Base-by-base conservation (phyloP, 2,888 invertebrate species). In the Pelosia muscerda region DNA sequence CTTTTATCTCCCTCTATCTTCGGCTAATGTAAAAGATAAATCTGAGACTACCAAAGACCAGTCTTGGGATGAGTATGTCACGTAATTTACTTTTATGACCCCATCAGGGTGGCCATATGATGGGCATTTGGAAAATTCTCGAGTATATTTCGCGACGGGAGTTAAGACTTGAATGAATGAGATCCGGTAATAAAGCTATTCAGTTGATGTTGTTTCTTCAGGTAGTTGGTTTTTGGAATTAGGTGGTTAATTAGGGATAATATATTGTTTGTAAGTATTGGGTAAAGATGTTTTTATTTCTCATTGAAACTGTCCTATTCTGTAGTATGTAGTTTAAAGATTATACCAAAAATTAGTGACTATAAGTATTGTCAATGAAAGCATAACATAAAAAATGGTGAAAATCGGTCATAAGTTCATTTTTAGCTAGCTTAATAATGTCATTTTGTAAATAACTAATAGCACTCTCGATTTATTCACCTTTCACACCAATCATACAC, bases 1-100 rank as follows among this genome's bases (percentile, higher is more conserved):
- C 74, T 82, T 82, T 81, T 81, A 81, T 81, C 82, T 82, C 69
- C 58, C 66, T 76, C 72, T 73, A 74, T 82, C 81, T 78, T 78
- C 73, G 72, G 74, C 81, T 81, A 82, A 82, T 82, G 80, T 78
- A 65, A 58, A 34, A 74, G 70, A 80, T 80, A 80, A 80, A 80
- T 80, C 81, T 82, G 78, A 65, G 71, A 78, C 78, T 72, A 80
- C 82, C 80, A 81, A 82, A 78, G 76, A 82, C 78, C 71, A 82
- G 78, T 71, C 75, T 76, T 68, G 71, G 71, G 72, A 78, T 67
- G 73, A 73, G 78, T 75, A 73, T 74, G 78, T 74, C 74, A 76
- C 76, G 76, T 82, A 80, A 82, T 82, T 82, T 80, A 82, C 71
- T 82, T 80, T 80, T 82, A 80, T 81, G 60, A 81, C 73, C 68